These are phyloP conservation scores for Ctenicera cuprea DNA, from an alignment of 2,888 invertebrate genomes.

Conservation along the genomic window DNA sequence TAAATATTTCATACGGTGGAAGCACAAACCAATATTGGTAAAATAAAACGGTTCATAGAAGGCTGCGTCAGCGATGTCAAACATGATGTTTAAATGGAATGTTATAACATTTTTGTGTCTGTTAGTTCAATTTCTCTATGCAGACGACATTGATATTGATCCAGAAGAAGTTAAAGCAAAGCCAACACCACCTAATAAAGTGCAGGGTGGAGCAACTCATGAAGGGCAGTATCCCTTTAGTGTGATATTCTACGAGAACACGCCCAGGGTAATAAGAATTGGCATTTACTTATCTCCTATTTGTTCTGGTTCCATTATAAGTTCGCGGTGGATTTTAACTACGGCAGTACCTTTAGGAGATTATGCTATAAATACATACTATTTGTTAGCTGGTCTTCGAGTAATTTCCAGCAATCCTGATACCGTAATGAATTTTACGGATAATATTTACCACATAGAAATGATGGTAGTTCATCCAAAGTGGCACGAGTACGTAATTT, in stretches of 20 bases:
- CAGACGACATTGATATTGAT: neutral
- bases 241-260: slow-evolving; percentile 23
- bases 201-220: neutral
- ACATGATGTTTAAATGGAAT: slow-evolving; percentile 1
- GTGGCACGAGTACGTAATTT: neutral
- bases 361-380: neutral
- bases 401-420: neutral
- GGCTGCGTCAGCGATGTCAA: neutral
- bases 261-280: neutral
- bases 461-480: slow-evolving; percentile 23
- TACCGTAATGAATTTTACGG: neutral
- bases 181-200: neutral
- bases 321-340: slow-evolving; percentile 29
- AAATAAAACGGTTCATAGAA: neutral
- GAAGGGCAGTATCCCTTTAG: slow-evolving; percentile 8
- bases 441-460: slow-evolving; percentile 2
- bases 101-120: neutral
- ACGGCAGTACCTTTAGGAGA: slow-evolving; percentile 26
- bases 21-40: too few relatives aligned
- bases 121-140: neutral
- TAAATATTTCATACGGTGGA: too few relatives aligned
- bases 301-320: slow-evolving; percentile 28
- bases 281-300: neutral
- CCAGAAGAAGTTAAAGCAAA: neutral
- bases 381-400: neutral